phyloP scores from a whole-genome alignment of 2,797 vertebrate species.

The Crocidura indochinensis region DNA sequence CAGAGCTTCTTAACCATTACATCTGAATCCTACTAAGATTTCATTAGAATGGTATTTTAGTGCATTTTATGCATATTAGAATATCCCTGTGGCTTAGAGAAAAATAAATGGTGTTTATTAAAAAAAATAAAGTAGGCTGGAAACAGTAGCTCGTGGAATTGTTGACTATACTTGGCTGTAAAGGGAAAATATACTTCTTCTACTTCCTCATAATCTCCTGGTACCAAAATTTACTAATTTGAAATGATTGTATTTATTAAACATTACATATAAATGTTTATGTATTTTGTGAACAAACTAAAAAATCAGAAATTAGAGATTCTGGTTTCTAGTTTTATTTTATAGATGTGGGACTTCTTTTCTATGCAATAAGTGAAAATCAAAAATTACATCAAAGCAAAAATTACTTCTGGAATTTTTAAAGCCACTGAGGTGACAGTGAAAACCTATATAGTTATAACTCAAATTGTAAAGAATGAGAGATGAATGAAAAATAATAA shows the following conservation, averaged over 20 bases:
- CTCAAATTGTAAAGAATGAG: background rate
- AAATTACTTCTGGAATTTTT: background rate
- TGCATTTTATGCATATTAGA: conserved; percentile 5
- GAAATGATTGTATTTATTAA: background rate
- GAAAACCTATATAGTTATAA: background rate
- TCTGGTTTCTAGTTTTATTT: background rate
- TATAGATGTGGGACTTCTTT: background rate
- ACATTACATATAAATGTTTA: background rate
- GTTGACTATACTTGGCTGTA: background rate
- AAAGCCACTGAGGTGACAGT: background rate
- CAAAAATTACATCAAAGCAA: background rate
- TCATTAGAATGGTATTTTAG: conserved; percentile 37
- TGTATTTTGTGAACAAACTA: too few relatives aligned
- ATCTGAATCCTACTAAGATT: background rate
- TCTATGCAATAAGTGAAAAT: background rate
- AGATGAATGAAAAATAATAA: background rate
- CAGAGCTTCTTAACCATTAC: background rate
- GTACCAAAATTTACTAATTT: background rate
- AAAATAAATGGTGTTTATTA: background rate
- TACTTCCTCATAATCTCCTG: background rate
- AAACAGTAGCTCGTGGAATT: conserved; percentile 16
- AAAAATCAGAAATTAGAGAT: too few relatives aligned
- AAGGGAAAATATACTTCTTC: background rate
- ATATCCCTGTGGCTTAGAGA: background rate
- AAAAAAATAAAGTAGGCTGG: too few relatives aligned